Evolutionary conservation across 2,113 vertebrate genomes (phyloP), one percentile per base, ranked within the genome.

Genomic region (Indicator indicator): DNA sequence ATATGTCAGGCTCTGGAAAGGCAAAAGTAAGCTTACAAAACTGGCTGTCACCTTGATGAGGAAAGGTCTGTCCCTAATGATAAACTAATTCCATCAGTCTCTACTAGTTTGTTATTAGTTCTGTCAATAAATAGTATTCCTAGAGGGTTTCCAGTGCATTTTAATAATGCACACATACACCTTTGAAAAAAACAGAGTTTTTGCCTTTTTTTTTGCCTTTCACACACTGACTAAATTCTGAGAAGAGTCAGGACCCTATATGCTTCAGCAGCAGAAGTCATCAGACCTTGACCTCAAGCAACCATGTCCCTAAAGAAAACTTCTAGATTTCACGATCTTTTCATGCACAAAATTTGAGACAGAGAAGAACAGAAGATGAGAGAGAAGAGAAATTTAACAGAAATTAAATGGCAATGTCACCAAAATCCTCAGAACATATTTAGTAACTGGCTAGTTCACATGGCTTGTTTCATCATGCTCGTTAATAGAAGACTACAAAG

Each of bases 11-110:
- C 95, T 96, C 93, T 76, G 76, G 95, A 97, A 86, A 95, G 95
- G 91, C 95, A 97, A 95, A 73, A 87, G 95, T 86, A 96, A 97
- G 95, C 97, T 97, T 98, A 97, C 78, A 96, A 96, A 97, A 97
- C 96, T 96, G 92, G 74, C 90, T 97, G 96, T 96, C 93, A 95
- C 97, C 97, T 97, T 97, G 94, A 96, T 83, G 26, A 96, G 95
- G 67, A 82, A 90, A 97, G 83, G 94, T 94, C 80, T 97, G 90
- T 83, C 92, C 89, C 93, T 94, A 97, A 97, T 91, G 79, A 92
- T 88, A 97, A 97, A 97, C 94, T 94, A 95, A 97, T 78, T 90
- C 80, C 94, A 97, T 89, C 97, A 97, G 97, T 96, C 92, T 94
- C 93, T 86, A 79, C 80, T 78, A 88, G 62, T 78, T 88, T 88